phyloP scores from a whole-genome alignment of 1,140 invertebrate species.

The Drosophila mayri region DNA sequence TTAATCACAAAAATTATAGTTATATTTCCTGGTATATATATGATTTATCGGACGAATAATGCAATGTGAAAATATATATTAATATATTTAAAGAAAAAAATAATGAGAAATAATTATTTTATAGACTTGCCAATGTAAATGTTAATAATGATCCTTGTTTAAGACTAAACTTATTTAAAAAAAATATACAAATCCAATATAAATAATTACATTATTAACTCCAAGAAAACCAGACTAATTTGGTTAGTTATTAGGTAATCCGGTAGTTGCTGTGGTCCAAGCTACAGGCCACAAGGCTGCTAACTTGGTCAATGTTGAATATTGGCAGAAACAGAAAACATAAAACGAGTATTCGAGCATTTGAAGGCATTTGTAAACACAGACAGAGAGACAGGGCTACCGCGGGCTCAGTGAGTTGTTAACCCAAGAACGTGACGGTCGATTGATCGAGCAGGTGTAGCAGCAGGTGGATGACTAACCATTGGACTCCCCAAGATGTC shows the following conservation, averaged over 20 bases:
- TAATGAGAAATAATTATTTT: not conserved
- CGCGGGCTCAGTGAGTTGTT: constrained; percentile 58
- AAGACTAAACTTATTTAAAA: too few relatives aligned
- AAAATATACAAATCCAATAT: not conserved
- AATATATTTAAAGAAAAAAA: too few relatives aligned
- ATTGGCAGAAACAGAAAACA: constrained; percentile 50
- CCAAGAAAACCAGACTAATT: not conserved
- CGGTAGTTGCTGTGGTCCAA: constrained; percentile 1
- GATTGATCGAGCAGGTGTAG: constrained; percentile 4
- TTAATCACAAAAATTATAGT: not conserved
- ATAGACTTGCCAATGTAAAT: not conserved
- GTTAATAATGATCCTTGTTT: too few relatives aligned
- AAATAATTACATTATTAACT: not conserved
- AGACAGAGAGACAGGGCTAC: constrained; percentile 32
- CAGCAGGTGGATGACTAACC: constrained; percentile 6
- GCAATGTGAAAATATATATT: too few relatives aligned
- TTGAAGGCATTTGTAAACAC: constrained; percentile 60
- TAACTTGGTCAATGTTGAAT: constrained; percentile 81
- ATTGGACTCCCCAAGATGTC: constrained; percentile 40
- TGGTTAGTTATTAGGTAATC: constrained; percentile 33
- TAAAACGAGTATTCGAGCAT: constrained; percentile 48
- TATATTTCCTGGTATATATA: too few relatives aligned
- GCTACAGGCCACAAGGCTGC: constrained; percentile 8
- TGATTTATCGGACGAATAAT: too few relatives aligned
- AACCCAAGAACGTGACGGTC: constrained; percentile 64